Evolutionary conservation across 2,888 invertebrate genomes (phyloP).

Genomic region (Erebia aethiops): DNA sequence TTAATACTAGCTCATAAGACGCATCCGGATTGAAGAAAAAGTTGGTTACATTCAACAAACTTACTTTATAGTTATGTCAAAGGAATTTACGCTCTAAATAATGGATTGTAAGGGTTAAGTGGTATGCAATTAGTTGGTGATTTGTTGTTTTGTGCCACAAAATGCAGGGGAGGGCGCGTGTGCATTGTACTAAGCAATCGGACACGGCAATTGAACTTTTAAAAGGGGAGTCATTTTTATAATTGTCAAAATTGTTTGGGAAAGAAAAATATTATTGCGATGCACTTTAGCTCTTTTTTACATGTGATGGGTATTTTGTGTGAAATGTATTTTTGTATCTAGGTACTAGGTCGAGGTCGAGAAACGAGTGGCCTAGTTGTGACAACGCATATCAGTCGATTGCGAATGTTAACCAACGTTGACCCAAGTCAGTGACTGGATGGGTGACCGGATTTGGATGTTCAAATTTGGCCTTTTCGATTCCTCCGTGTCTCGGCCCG

Average conservation of each 20-base stretch:
- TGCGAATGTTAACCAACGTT: too few relatives aligned
- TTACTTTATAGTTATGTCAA: conserved; percentile 47
- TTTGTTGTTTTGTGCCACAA: conserved; percentile 46
- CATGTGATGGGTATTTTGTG: not conserved
- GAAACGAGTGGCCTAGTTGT: too few relatives aligned
- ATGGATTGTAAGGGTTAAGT: conserved; percentile 58
- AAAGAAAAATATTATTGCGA: conserved; percentile 18
- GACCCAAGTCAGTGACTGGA: too few relatives aligned
- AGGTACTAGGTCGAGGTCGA: too few relatives aligned
- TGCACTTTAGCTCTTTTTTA: conserved; percentile 1
- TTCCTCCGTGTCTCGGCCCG: too few relatives aligned
- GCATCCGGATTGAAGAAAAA: conserved; percentile 36
- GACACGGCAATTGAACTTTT: conserved; percentile 42
- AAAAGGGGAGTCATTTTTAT: conserved; percentile 35
- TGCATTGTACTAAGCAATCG: conserved; percentile 51
- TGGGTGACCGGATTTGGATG: too few relatives aligned
- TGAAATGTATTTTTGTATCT: not conserved
- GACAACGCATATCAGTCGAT: too few relatives aligned
- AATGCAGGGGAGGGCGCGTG: conserved; percentile 43
- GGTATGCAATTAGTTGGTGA: conserved; percentile 46
- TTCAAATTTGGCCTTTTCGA: too few relatives aligned
- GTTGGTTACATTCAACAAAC: conserved; percentile 22
- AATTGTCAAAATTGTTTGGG: conserved; percentile 38
- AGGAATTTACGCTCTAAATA: conserved; percentile 59
- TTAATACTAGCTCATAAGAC: conserved; percentile 31